Evolutionary conservation across 2,888 invertebrate genomes (phyloP).

Genomic region (Scaptomyza flava): DNA sequence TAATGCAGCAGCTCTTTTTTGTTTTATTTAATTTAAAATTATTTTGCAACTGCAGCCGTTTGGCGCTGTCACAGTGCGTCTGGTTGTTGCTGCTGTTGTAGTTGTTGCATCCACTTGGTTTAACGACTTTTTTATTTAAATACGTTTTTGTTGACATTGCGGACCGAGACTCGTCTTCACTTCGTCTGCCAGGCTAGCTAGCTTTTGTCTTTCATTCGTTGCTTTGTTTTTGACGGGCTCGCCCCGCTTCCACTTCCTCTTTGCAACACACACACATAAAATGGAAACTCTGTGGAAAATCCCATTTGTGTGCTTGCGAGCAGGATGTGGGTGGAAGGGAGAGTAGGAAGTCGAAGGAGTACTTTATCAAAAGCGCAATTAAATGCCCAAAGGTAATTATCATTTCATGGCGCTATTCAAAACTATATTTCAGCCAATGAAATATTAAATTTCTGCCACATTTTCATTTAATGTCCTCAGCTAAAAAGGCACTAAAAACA

Average conservation of each 20-base stretch:
- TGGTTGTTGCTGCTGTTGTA: background rate
- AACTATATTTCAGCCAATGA: constrained; percentile 54
- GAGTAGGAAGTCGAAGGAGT: background rate
- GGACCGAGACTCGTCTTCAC: constrained; percentile 45
- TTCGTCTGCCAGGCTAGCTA: constrained; percentile 6
- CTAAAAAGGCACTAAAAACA: constrained; percentile 15
- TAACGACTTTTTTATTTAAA: constrained; percentile 79
- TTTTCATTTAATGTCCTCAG: constrained; percentile 35
- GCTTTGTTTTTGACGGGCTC: constrained; percentile 33
- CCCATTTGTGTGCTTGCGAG: constrained; percentile 34
- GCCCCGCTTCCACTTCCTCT: background rate
- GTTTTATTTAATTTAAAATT: constrained; percentile 74
- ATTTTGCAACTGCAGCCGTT: constrained; percentile 47
- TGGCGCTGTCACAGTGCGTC: constrained; percentile 12
- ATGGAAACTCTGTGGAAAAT: constrained; percentile 35
- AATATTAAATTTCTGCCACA: constrained; percentile 47
- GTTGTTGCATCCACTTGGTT: constrained; percentile 68
- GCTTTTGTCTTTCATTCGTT: constrained; percentile 7
- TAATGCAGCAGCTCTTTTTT: constrained; percentile 53
- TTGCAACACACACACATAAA: background rate
- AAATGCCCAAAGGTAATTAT: constrained; percentile 51
- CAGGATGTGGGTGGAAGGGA: background rate
- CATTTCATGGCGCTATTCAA: constrained; percentile 41
- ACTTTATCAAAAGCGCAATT: constrained; percentile 51
- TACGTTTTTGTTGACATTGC: constrained; percentile 79